Base-by-base conservation (phyloP, 2,113 vertebrate species). In the Cettia cetti region DNA sequence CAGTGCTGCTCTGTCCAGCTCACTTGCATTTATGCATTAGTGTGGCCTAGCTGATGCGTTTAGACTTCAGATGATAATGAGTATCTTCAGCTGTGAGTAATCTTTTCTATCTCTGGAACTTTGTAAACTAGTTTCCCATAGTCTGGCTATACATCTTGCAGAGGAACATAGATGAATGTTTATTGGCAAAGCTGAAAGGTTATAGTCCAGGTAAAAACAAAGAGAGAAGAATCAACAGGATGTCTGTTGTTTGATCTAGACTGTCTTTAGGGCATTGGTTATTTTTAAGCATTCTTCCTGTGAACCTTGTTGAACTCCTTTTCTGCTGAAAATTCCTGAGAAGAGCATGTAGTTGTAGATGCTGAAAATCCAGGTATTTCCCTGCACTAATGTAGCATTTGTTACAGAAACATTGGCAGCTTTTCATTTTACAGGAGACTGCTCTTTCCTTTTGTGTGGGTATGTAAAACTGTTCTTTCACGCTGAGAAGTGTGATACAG, bases 241-340 rank as follows among this genome's bases (percentile, higher is more conserved):
- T 96, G 94, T 96, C 85, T 84, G 81, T 77, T 92, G 77, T 74
- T 91, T 69, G 88, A 95, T 92, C 92, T 86, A 28, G 72, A 68
- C 14, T 17, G 81, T 91, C 91, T 92, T 69, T 18, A 84, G 72
- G 70, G 76, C 4, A 1, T 2, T 27, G 1, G 27, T 60, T 96
- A 89, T 96, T 95, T 94, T 97, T 95, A 93, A 94, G 24, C 69
- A 66, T 71, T 87, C 78, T 97, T 97, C 97, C 97, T 94, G 89
- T 87, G 52, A 92, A 84, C 83, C 74, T 88, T 90, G 94, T 83
- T 95, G 86, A 96, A 92, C 92, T 96, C 72, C 54, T 60, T 37
- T 64, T 91, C 77, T 84, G 54, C 40, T 94, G 88, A 93, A 75
- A 86, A 83, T 69, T 86, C 37, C 49, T 86, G 49, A 82, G 77